These are phyloP conservation scores for Limosa lapponica DNA, from an alignment of 2,797 vertebrate species.

Conservation along the genomic window DNA sequence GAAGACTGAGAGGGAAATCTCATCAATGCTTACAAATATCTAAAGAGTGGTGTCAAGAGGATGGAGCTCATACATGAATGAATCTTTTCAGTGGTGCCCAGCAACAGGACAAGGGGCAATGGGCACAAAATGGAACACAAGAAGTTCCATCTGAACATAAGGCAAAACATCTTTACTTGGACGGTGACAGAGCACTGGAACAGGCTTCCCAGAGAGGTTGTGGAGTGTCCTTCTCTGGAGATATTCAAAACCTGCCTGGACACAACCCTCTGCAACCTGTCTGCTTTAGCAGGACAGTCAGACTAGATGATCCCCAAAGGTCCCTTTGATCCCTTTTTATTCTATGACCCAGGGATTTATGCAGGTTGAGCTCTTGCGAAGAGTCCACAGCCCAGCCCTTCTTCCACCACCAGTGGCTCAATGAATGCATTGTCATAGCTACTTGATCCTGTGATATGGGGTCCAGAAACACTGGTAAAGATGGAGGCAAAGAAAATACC, in stretches of 20 bases:
- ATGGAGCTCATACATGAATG: neutral
- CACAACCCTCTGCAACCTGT: neutral
- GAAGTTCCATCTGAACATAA: neutral
- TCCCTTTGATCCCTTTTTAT: neutral
- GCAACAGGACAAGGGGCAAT: neutral
- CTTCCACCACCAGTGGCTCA: neutral
- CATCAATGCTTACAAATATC: neutral
- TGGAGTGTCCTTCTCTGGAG: neutral
- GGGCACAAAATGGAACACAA: neutral
- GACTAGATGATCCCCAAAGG: neutral
- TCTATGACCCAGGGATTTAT: neutral
- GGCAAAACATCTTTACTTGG: neutral
- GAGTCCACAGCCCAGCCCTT: neutral
- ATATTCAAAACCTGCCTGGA: neutral
- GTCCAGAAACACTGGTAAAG: neutral
- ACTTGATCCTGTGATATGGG: neutral
- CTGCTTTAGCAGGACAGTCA: neutral
- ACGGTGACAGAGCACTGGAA: neutral
- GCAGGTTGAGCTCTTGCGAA: neutral
- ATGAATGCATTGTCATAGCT: rapidly evolving
- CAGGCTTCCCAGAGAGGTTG: neutral
- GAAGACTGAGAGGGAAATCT: neutral
- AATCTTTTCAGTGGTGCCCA: neutral
- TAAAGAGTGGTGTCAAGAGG: neutral
- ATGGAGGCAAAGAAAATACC: neutral